A percentile compares a stretch with the other conserved stretches of the same genome.
These are phyloP conservation scores for Calyptomena viridis DNA, from an alignment of 2,113 vertebrate genomes.

Conservation along the genomic window DNA sequence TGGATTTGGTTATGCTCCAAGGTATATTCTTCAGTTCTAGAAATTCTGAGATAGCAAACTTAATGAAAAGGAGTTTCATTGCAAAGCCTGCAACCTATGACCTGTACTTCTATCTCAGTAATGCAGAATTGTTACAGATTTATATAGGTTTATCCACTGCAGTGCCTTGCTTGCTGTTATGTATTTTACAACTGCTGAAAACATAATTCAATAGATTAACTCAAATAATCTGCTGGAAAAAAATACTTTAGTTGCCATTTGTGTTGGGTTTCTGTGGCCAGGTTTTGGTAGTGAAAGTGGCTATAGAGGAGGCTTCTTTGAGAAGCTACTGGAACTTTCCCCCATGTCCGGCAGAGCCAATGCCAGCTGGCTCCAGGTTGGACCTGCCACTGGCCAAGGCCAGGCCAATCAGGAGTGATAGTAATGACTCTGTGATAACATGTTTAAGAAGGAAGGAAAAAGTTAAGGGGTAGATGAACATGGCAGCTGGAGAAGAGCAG, in stretches of 20 bases:
- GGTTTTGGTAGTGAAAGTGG: too few relatives aligned
- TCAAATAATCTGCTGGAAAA: not conserved
- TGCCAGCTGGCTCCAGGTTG: too few relatives aligned
- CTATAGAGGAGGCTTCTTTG: too few relatives aligned
- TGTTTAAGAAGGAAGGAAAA: too few relatives aligned
- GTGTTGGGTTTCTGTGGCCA: too few relatives aligned
- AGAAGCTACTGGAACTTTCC: too few relatives aligned
- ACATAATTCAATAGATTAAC: not conserved
- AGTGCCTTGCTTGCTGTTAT: not conserved
- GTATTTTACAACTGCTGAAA: not conserved
- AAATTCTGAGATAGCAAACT: not conserved
- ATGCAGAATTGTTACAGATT: not conserved
- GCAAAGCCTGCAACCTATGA: not conserved
- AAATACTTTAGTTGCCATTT: conserved; percentile 13
- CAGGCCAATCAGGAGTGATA: too few relatives aligned
- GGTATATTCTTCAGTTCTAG: not conserved
- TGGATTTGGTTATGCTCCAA: not conserved
- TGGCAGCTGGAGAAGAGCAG: too few relatives aligned
- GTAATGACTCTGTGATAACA: too few relatives aligned
- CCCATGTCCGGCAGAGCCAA: too few relatives aligned
- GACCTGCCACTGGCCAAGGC: too few relatives aligned
- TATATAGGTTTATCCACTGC: not conserved
- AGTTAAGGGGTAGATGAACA: too few relatives aligned
- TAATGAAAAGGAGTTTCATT: not conserved
- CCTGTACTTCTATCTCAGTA: not conserved